Evolutionary conservation across 2,888 invertebrate genomes (phyloP).

Genomic region (Argyresthia goedartella): DNA sequence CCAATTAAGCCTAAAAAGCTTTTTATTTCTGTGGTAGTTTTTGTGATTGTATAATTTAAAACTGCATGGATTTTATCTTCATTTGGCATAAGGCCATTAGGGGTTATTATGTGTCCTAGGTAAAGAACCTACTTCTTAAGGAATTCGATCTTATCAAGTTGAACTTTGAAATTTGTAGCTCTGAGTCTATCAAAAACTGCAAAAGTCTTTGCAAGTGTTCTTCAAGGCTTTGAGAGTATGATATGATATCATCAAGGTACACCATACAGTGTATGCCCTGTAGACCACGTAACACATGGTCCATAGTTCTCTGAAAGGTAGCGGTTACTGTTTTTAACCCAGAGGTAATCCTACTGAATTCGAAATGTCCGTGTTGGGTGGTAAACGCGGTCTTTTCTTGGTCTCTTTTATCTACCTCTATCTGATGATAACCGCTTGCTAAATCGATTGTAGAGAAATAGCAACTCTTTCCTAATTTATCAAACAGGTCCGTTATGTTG

Average conservation of each 20-base stretch:
- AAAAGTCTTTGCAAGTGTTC: background rate
- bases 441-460: no score
- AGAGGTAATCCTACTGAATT: constrained; percentile 29
- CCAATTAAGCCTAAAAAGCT: constrained; percentile 23
- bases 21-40: constrained; percentile 9
- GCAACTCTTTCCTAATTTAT: no score
- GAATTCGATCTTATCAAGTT: background rate
- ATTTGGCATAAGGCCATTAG: background rate
- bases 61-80: background rate
- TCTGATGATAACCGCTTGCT: no score
- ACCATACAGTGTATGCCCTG: constrained; percentile 15
- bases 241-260: no score
- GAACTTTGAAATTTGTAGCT: background rate
- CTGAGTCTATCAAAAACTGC: background rate
- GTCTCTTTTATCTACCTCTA: no score
- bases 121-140: background rate
- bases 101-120: background rate
- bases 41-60: background rate
- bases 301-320: constrained; percentile 25
- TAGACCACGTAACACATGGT: constrained; percentile 19
- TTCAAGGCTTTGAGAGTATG: constrained; percentile 1
- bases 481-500: no score
- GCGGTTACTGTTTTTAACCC: constrained; percentile 31
- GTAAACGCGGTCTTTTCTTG: constrained; percentile 32
- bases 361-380: constrained; percentile 25